Conservation (phyloP, 2,888 invertebrate species). For the Apodemia hepburni region DNA sequence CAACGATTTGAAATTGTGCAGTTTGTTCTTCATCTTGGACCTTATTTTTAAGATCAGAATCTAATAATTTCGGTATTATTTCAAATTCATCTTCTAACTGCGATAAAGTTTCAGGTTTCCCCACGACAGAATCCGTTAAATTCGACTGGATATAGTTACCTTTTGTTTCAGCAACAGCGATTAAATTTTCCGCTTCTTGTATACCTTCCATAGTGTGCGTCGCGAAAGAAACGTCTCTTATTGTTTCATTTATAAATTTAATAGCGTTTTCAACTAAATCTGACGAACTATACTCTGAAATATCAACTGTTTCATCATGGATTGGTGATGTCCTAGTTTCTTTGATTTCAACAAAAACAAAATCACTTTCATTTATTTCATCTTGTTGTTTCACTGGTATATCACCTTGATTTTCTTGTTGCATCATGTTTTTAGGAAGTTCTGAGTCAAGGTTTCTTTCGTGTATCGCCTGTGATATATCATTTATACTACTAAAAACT, state of each 20-base stretch:
- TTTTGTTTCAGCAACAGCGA: neutral
- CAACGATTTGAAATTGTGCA: neutral
- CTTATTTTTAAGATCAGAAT: neutral
- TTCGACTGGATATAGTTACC: neutral
- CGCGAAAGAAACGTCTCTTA: constrained; percentile 22
- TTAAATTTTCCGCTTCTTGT: neutral
- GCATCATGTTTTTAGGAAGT: neutral
- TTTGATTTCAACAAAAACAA: constrained; percentile 28
- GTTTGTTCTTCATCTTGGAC: neutral
- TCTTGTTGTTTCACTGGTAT: constrained; percentile 17
- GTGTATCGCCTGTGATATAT: constrained; percentile 25
- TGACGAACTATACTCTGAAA: constrained; percentile 23
- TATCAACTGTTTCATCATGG: constrained; percentile 9
- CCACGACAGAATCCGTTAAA: neutral
- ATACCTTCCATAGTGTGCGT: constrained; percentile 18
- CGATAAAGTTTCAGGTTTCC: constrained; percentile 13
- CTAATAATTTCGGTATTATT: constrained; percentile 19
- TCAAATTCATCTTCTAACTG: constrained; percentile 24
- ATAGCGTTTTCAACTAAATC: constrained; percentile 28
- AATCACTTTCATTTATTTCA: constrained; percentile 26
- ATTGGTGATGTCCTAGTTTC: constrained; percentile 14
- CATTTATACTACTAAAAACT: constrained; percentile 48
- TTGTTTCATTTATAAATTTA: constrained; percentile 29
- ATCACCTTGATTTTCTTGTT: neutral
- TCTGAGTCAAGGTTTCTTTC: neutral